These are phyloP conservation scores for Carapus acus DNA, from an alignment of 2,797 vertebrate genomes.

Conservation along the genomic window DNA sequence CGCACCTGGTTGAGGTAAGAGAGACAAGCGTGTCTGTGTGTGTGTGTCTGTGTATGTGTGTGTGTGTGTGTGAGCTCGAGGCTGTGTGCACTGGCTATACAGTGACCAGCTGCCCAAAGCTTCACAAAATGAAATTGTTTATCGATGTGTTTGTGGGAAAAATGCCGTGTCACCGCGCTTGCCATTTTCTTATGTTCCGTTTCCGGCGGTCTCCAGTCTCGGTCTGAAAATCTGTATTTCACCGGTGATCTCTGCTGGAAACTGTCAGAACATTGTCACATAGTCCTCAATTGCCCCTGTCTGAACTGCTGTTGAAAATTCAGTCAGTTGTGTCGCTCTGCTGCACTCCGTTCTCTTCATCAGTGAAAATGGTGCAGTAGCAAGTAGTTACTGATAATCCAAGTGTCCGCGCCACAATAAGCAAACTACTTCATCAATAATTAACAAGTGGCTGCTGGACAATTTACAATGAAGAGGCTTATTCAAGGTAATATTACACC, in stretches of 20 bases:
- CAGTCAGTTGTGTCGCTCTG: background rate
- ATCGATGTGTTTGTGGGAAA: slow-evolving; percentile 40
- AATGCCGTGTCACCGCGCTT: slow-evolving; percentile 35
- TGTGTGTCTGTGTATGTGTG: slow-evolving; percentile 7
- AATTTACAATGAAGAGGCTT: background rate
- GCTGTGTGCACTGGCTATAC: too few species aligned
- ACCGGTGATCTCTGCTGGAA: slow-evolving; percentile 10
- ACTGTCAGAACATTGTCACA: slow-evolving; percentile 25
- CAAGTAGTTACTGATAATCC: too few species aligned
- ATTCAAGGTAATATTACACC: background rate
- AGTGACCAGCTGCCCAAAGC: background rate
- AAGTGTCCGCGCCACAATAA: too few species aligned
- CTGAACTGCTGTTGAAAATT: slow-evolving; percentile 1
- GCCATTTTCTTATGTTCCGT: slow-evolving; percentile 26
- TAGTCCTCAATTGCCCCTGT: slow-evolving; percentile 13
- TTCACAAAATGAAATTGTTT: slow-evolving; percentile 35
- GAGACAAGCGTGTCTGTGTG: slow-evolving; percentile 5
- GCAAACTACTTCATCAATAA: background rate
- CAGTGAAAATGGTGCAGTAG: too few species aligned
- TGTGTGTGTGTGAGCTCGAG: background rate
- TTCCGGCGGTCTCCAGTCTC: slow-evolving; percentile 15
- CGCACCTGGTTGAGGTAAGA: slow-evolving; percentile 94
- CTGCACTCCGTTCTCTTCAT: too few species aligned
- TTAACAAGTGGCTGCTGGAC: background rate
- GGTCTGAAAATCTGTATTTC: slow-evolving; percentile 18